phyloP scores from a whole-genome alignment of 2,888 invertebrate genomes.

The Luffia ferchaultella region DNA sequence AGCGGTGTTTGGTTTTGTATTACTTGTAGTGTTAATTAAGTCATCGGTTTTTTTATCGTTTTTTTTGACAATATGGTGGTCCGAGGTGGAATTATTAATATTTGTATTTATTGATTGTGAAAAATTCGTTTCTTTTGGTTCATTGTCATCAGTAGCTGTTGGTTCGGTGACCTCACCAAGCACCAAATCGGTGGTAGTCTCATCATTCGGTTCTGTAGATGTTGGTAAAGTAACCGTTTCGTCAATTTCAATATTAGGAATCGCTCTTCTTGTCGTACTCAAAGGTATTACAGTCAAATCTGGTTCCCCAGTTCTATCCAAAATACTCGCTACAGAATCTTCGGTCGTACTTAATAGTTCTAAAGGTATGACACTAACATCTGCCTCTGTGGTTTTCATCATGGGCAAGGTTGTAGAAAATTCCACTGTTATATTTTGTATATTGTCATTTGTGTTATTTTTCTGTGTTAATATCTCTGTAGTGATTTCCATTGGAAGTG shows the following conservation, averaged over 20 bases:
- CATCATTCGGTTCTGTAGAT: slow-evolving; percentile 26
- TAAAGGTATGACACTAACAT: slow-evolving; percentile 46
- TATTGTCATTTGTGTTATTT: neutral
- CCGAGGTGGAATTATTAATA: slow-evolving; percentile 7
- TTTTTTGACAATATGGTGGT: slow-evolving; percentile 10
- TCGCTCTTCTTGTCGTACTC: slow-evolving; percentile 29
- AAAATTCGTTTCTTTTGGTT: neutral
- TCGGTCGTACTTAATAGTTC: slow-evolving; percentile 51
- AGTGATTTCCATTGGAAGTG: neutral
- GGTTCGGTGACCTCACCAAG: slow-evolving; percentile 7
- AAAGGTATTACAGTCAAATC: slow-evolving; percentile 52
- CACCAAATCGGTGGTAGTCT: slow-evolving; percentile 20
- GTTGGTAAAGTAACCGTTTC: slow-evolving; percentile 35
- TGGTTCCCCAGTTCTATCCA: slow-evolving; percentile 40
- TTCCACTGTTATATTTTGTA: neutral
- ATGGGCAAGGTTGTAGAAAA: neutral
- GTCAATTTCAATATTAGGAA: slow-evolving; percentile 28
- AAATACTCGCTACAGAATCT: slow-evolving; percentile 28
- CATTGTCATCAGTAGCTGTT: neutral
- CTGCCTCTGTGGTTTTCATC: slow-evolving; percentile 28
- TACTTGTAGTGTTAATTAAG: neutral
- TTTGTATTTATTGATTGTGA: neutral
- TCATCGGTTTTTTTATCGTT: neutral
- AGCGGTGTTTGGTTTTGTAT: neutral
- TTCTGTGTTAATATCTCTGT: neutral